Percentiles rank a stretch among this genome's conserved stretches.
Conservation (phyloP, 2,888 invertebrate genomes). For the Apomyelois bistriatella region DNA sequence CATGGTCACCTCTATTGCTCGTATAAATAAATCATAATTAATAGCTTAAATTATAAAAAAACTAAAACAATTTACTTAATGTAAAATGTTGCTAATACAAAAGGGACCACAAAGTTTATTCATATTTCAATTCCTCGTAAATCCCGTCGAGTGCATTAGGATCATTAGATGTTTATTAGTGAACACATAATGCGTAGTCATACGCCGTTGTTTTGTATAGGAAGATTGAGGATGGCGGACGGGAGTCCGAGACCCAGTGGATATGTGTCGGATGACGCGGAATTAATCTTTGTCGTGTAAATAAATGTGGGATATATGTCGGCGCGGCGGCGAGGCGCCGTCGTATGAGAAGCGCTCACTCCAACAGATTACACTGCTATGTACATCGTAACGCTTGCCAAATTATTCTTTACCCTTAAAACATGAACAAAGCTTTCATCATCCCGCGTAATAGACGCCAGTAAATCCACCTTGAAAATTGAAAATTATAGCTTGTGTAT, state of each 20-base stretch:
- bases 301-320: slow-evolving; percentile 68
- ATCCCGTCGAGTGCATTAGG: slow-evolving; percentile 13
- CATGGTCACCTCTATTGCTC: no score
- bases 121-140: no score
- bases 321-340: slow-evolving; percentile 36
- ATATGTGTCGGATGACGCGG: slow-evolving; percentile 61
- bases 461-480: slow-evolving; percentile 43
- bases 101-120: no score
- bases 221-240: slow-evolving; percentile 47
- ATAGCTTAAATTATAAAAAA: no score
- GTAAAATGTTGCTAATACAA: no score
- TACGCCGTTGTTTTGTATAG: slow-evolving; percentile 35
- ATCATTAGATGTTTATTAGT: slow-evolving; percentile 32
- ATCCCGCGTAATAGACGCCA: slow-evolving; percentile 36
- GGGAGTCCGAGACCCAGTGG: slow-evolving; percentile 35
- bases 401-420: slow-evolving; percentile 47
- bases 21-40: no score
- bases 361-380: slow-evolving; percentile 43
- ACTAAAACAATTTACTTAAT: no score
- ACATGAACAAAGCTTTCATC: slow-evolving; percentile 46
- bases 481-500: slow-evolving; percentile 33
- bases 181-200: slow-evolving; percentile 20
- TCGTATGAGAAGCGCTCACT: slow-evolving; percentile 34
- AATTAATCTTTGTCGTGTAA: slow-evolving; percentile 71
- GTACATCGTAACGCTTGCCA: slow-evolving; percentile 39